Evolutionary conservation across 2,888 invertebrate genomes (phyloP).

Genomic region (Hyposoter didymator): DNA sequence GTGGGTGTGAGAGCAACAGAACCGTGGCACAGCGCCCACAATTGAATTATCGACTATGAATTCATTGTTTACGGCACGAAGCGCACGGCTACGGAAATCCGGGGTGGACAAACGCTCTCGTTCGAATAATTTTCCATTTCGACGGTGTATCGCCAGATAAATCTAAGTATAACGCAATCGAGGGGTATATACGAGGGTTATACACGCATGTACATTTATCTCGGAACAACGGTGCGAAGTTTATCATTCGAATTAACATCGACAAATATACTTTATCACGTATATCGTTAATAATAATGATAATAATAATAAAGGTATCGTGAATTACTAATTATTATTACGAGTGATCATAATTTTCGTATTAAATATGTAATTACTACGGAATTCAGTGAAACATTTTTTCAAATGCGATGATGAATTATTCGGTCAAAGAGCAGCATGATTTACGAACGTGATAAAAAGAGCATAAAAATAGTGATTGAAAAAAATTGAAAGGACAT

Average conservation of each 20-base stretch:
- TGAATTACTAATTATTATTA: constrained; percentile 6
- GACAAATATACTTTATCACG: constrained; percentile 55
- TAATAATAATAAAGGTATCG: not conserved
- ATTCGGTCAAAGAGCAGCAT: not conserved
- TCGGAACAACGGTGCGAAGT: constrained; percentile 55
- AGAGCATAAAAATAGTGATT: not conserved
- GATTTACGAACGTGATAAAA: not conserved
- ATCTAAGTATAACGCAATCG: constrained; percentile 64
- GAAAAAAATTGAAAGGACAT: not conserved
- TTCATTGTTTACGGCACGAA: constrained; percentile 66
- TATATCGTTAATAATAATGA: constrained; percentile 18
- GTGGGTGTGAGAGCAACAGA: constrained; percentile 55
- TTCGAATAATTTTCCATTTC: constrained; percentile 68
- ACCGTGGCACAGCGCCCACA: constrained; percentile 62
- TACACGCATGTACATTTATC: constrained; percentile 56
- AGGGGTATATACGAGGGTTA: constrained; percentile 32
- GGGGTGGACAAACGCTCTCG: constrained; percentile 65
- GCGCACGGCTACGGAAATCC: constrained; percentile 62
- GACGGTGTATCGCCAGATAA: constrained; percentile 65
- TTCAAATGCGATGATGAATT: not conserved
- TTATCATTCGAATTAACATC: constrained; percentile 65
- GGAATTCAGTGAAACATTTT: not conserved
- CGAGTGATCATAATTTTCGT: not conserved
- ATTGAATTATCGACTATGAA: constrained; percentile 68
- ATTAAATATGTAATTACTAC: not conserved